Conservation (phyloP, 1,140 invertebrate genomes). For the Semibalanus balanoides region DNA sequence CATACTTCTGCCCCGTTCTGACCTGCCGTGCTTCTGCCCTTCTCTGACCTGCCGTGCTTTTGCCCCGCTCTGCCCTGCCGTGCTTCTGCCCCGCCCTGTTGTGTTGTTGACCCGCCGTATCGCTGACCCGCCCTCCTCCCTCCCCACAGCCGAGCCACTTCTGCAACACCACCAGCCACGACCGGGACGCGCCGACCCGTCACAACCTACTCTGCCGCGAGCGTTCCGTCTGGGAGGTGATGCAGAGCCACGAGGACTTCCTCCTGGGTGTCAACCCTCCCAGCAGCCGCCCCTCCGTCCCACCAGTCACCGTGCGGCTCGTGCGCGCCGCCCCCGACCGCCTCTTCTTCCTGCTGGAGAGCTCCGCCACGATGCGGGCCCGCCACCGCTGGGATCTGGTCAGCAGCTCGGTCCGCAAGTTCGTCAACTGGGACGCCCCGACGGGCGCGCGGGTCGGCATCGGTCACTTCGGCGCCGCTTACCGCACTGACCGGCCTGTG, state of each 20-base stretch:
- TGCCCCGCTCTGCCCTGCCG: no score
- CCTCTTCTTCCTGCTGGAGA: background rate
- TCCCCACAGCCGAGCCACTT: conserved; percentile 18
- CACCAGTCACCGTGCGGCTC: background rate
- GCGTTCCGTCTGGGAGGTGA: conserved; percentile 22
- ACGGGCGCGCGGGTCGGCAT: conserved; percentile 24
- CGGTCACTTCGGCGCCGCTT: conserved; percentile 17
- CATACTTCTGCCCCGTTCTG: no score
- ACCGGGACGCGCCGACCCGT: conserved; percentile 20
- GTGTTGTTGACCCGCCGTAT: no score
- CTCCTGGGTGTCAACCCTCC: background rate
- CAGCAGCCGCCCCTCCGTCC: background rate
- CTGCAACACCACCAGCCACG: conserved; percentile 22
- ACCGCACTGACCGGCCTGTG: conserved; percentile 17
- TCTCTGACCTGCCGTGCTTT: no score
- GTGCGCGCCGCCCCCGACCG: background rate
- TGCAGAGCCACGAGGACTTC: conserved; percentile 22
- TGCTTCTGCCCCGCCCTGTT: no score
- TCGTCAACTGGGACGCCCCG: conserved; percentile 30
- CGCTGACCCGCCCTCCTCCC: conserved; percentile 5
- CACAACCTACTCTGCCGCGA: conserved; percentile 23
- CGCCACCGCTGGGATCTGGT: conserved; percentile 42
- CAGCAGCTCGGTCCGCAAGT: conserved; percentile 39
- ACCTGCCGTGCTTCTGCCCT: no score
- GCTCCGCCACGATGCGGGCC: background rate